Conservation (phyloP, 2,113 vertebrate genomes). For the Laticauda colubrina region DNA sequence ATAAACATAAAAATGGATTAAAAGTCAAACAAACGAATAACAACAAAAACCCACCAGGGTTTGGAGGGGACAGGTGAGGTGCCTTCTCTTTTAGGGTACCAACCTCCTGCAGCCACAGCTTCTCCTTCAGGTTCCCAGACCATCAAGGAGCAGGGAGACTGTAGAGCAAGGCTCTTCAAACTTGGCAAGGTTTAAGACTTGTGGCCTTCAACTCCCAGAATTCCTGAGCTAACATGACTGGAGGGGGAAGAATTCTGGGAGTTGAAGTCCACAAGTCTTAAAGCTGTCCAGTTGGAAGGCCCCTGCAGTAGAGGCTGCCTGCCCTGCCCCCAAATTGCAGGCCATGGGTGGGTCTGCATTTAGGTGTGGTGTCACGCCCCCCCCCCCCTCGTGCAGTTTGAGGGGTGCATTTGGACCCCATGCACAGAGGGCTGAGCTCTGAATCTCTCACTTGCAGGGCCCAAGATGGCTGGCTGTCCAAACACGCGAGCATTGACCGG, state of each 20-base stretch:
- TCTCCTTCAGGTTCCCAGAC: not conserved
- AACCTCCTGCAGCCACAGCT: not conserved
- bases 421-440: not conserved
- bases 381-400: not conserved
- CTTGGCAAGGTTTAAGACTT: too few species aligned
- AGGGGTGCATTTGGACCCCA: not conserved
- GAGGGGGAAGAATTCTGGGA: too few species aligned
- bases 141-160: not conserved
- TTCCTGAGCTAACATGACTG: too few species aligned
- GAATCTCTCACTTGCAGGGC: constrained; percentile 65
- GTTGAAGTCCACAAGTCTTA: too few species aligned
- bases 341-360: rapidly evolving
- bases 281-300: too few species aligned
- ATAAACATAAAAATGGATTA: not conserved
- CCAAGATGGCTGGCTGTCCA: constrained; percentile 82
- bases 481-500: constrained; percentile 79
- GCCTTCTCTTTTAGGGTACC: not conserved
- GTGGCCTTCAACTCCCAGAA: too few species aligned
- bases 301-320: too few species aligned
- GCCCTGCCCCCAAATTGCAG: not conserved
- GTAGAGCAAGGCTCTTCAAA: too few species aligned
- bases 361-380: rapidly evolving
- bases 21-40: not conserved
- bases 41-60: too few species aligned
- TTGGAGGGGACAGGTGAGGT: not conserved